Base-by-base conservation (phyloP, 2,888 invertebrate genomes). In the Drosophila testacea region DNA sequence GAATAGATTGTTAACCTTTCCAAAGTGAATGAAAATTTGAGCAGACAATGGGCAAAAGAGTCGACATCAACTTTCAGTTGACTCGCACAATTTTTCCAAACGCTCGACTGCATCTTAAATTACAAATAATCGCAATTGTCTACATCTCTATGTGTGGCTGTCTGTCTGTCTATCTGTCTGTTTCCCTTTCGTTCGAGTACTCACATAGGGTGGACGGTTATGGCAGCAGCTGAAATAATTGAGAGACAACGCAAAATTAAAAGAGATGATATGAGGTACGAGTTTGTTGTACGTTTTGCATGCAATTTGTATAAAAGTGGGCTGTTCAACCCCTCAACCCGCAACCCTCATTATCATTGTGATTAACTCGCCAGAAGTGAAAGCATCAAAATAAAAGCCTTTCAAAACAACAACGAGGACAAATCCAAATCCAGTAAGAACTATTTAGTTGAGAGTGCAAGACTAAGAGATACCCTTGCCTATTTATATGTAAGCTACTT, bases 81-180 rank as follows among this genome's bases (percentile, higher is more conserved):
- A 87, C 90, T 89, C 75, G 88, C 88, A 82, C 77, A 78, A 88
- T 86, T 89, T 80, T 78, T 52, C 76, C 78, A 83, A 90, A 90
- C 84, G 91, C 91, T 87, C 90, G 91, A 85, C 81, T 89, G 91
- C 91, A 82, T 91, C 91, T 91, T 90, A 73, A 90, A 91, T 91
- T 91, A 90, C 91, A 90, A 91, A 87, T 89, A 90, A 90, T 90
- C 88, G 88, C 89, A 89, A 89, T 90, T 89, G 89, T 86, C 79
- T 89, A 70, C 13, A 22, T 38, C 41, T 13, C 47, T 41, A 44
- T 16, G 13, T 6, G 22, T 22, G 9, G 34, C 9, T 44, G 22
- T 22, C 11, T 5, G 32, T n/a, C 34, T n/a, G 30, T 48, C 27
- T 22, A 6, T 36, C 13, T 32, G 42, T n/a, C 47, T 46, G 27